Conservation (phyloP, 2,797 vertebrate genomes). For the Hirundo rustica region DNA sequence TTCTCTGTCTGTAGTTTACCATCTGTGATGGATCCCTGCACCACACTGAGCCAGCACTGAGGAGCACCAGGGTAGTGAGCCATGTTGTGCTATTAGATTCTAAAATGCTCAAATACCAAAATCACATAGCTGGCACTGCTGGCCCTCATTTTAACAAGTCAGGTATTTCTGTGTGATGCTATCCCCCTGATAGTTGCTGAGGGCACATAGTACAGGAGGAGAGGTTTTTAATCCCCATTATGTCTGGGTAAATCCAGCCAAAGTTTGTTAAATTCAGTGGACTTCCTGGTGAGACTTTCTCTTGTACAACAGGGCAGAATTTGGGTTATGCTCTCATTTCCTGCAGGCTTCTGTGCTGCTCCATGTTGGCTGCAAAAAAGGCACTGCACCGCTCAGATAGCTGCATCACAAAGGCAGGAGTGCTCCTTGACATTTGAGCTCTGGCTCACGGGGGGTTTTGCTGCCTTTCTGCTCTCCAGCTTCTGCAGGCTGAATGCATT, state of each 20-base stretch:
- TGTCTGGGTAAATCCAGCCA: background rate
- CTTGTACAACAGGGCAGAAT: background rate
- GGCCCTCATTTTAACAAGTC: background rate
- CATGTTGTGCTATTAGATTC: background rate
- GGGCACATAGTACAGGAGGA: background rate
- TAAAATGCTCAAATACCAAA: background rate
- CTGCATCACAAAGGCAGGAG: background rate
- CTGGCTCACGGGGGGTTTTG: background rate
- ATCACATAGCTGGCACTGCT: background rate
- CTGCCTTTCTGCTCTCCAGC: background rate
- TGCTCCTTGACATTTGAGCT: background rate
- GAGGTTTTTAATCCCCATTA: background rate
- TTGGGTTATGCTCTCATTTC: slow-evolving; percentile 2
- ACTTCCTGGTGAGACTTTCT: background rate
- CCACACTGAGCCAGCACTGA: background rate
- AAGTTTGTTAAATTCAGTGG: background rate
- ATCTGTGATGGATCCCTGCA: background rate
- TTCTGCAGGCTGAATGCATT: background rate
- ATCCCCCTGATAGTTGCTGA: background rate
- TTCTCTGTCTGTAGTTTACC: background rate
- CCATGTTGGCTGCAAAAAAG: background rate
- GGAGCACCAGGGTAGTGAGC: background rate
- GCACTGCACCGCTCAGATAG: background rate
- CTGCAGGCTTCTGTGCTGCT: background rate
- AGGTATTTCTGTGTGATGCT: background rate